Base-by-base conservation (phyloP, 1,140 invertebrate genomes). In the Ceratina calcarata region DNA sequence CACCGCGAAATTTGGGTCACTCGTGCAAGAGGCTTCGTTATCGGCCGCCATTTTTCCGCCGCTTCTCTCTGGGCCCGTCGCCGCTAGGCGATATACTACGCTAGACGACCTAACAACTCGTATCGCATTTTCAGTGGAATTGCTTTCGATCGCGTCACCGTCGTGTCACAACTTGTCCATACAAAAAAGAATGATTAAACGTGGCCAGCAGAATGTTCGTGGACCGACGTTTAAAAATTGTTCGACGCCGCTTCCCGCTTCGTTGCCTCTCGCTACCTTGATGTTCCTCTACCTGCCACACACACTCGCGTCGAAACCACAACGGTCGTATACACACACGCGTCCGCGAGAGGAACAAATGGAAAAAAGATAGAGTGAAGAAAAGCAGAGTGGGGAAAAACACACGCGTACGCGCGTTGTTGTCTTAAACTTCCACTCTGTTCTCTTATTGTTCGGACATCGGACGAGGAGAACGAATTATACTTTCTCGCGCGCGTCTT, bases 1-100 rank as follows among this genome's bases (percentile, higher is more conserved):
- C 92, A 98, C 96, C 88, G 97, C 97, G 93, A 98, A 99, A 96
- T 98, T 98, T 90, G 97, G 97, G 95, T 98, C 97, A 95, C 95
- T 96, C 94, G 96, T 95, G 95, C 97, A 98, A 90, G 95, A 96
- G 94, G 95, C 95, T 95, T 96, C 96, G 93, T 94, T 95, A 94
- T 96, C 96, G 91, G 96, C 95, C 96, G 96, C 96, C 96, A 97
- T 97, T 95, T 96, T 93, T 93, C 89, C 88, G 83, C 89, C 86
- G 88, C 83, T 87, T 83, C 85, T 84, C 85, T 78, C 78, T 75
- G 83, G 68, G 83, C 82, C 79, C 81, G 76, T 86, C 80, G 84
- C 75, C 75, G 58, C 74, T 68, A 84, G 73, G 74, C 84, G 84
- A 82, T 71, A 72, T 76, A 84, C 84, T 84, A 87, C 86, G 86